phyloP scores from a whole-genome alignment of 2,797 vertebrate species.

The Lophotriccus pileatus region DNA sequence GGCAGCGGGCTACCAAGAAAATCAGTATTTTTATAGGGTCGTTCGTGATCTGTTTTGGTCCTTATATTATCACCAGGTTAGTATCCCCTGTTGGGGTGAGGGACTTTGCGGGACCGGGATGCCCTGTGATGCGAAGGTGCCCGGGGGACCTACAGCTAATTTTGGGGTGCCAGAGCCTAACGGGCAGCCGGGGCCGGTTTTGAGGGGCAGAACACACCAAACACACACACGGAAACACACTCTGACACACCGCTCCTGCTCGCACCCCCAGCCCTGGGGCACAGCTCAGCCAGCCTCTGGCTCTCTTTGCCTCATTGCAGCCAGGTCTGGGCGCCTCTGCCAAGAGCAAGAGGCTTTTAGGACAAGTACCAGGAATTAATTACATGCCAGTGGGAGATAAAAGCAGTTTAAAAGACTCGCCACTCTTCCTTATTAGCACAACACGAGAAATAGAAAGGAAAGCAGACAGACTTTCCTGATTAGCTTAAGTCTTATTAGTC shows the following conservation, averaged over 20 bases:
- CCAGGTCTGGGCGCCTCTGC: not conserved
- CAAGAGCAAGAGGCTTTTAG: constrained; percentile 25
- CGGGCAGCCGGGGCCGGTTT: rapidly evolving
- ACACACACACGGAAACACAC: not conserved
- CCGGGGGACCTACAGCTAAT: not conserved
- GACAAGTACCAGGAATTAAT: constrained; percentile 30
- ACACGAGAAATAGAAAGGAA: not conserved
- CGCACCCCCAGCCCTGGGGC: rapidly evolving
- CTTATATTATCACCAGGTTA: constrained; percentile 83
- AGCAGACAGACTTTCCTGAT: not conserved
- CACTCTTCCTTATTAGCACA: not conserved
- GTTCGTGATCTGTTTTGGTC: constrained; percentile 83
- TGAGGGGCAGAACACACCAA: not conserved
- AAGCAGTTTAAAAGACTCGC: not conserved
- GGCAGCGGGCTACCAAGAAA: constrained; percentile 79
- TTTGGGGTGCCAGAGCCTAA: not conserved
- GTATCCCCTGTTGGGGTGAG: not conserved
- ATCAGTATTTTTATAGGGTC: constrained; percentile 85
- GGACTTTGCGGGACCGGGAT: rapidly evolving
- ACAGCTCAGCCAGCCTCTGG: not conserved
- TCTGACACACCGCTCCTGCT: rapidly evolving
- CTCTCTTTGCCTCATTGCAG: not conserved
- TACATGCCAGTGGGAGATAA: not conserved
- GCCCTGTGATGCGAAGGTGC: not conserved
- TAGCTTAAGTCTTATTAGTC: not conserved